phyloP scores from a whole-genome alignment of 2,797 vertebrate genomes.

The Phrynocephalus forsythii region DNA sequence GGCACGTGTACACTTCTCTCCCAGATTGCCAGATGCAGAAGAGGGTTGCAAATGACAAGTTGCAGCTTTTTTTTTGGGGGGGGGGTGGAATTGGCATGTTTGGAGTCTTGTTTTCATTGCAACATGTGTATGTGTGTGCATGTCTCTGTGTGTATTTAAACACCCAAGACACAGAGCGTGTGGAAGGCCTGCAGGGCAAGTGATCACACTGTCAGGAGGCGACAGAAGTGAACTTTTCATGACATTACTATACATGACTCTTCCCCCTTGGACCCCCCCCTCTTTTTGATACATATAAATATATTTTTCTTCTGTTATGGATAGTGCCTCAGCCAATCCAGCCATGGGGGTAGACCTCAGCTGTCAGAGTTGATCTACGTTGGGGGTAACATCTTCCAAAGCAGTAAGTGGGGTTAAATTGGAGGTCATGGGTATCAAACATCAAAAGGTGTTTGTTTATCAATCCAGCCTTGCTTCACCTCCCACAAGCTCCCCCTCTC shows the following conservation, averaged over 20 bases:
- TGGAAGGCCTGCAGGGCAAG: slow-evolving; percentile 18
- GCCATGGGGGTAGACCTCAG: slow-evolving; percentile 77
- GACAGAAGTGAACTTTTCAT: slow-evolving; percentile 82
- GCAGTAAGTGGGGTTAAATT: slow-evolving; percentile 91
- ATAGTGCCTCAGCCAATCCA: slow-evolving; percentile 79
- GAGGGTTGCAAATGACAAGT: slow-evolving; percentile 46
- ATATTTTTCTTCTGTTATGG: slow-evolving; percentile 51
- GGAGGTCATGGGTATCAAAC: slow-evolving; percentile 80
- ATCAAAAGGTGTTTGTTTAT: slow-evolving; percentile 50
- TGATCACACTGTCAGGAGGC: slow-evolving; percentile 71
- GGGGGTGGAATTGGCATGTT: slow-evolving; percentile 31
- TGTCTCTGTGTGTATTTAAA: slow-evolving; percentile 6
- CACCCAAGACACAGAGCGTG: slow-evolving; percentile 8
- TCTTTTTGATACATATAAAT: not conserved
- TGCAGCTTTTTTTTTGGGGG: slow-evolving; percentile 9
- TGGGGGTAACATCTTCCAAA: slow-evolving; percentile 82
- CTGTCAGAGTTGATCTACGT: slow-evolving; percentile 85
- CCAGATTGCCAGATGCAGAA: not conserved
- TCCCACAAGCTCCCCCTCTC: not conserved
- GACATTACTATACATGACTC: slow-evolving; percentile 81
- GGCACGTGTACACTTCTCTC: slow-evolving; percentile 50
- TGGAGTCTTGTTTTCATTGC: not conserved
- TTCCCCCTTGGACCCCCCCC: not conserved
- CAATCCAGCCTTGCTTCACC: not conserved
- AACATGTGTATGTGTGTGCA: not conserved